A percentile compares a stretch with the other conserved stretches of the same genome.
phyloP scores from a whole-genome alignment of 2,888 invertebrate species.

The Oligia fasciuncula region DNA sequence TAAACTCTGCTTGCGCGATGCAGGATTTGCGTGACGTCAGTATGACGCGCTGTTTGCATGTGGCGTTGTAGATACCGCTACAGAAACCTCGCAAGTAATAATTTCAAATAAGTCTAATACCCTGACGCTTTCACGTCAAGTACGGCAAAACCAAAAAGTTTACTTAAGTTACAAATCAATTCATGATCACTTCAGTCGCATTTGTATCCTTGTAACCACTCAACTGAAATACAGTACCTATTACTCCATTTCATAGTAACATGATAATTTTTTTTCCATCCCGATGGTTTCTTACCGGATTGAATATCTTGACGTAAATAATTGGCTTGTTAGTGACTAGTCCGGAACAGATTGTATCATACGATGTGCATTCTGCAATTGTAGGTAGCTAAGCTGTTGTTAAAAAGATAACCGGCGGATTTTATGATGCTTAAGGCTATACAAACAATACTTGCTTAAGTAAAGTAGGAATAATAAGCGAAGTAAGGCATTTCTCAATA shows the following conservation, averaged over 20 bases:
- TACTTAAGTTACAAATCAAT: background rate
- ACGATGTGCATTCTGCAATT: constrained; percentile 39
- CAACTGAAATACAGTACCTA: constrained; percentile 33
- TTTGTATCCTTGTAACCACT: background rate
- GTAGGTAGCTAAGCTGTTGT: constrained; percentile 9
- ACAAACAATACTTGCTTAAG: no score
- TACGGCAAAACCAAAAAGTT: background rate
- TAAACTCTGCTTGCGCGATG: no score
- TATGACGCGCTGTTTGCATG: no score
- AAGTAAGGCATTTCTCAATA: no score
- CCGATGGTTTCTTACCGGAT: constrained; percentile 38
- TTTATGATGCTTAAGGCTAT: background rate
- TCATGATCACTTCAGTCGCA: background rate
- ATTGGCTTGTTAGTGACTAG: constrained; percentile 66
- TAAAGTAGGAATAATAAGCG: no score
- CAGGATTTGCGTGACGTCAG: no score
- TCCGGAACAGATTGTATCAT: constrained; percentile 35
- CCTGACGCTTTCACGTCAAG: no score
- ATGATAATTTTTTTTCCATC: constrained; percentile 43
- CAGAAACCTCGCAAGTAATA: no score
- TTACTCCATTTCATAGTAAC: constrained; percentile 26
- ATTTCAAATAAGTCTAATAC: no score
- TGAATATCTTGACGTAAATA: constrained; percentile 47
- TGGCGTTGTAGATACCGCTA: no score
- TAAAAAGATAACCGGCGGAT: constrained; percentile 1